These are phyloP conservation scores for Seriola quinqueradiata DNA, from an alignment of 2,113 vertebrate genomes.

Conservation along the genomic window DNA sequence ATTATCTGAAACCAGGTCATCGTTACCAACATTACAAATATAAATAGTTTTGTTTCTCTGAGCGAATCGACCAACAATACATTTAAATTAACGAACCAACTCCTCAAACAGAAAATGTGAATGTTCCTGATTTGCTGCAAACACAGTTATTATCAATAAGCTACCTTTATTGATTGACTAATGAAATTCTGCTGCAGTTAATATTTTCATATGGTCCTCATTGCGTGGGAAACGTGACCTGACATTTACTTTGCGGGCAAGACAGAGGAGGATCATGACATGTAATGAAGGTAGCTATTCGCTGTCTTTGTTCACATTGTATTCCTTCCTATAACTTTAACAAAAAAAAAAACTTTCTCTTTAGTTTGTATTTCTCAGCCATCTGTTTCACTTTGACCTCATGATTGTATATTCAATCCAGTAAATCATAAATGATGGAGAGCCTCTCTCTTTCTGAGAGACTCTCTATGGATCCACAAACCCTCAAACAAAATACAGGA, in stretches of 20 bases:
- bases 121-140: background rate
- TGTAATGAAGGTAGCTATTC: background rate
- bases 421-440: conserved; percentile 38
- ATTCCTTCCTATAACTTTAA: background rate
- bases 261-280: background rate
- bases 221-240: background rate
- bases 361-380: conserved; percentile 9
- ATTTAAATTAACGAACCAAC: background rate
- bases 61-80: no score
- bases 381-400: conserved; percentile 23
- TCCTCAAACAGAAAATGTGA: background rate
- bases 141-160: background rate
- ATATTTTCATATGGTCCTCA: background rate
- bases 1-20: no score
- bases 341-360: background rate
- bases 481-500: background rate
- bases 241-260: background rate
- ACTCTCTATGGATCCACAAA: conserved; percentile 1
- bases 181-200: background rate
- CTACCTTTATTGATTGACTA: background rate
- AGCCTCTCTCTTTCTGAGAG: background rate
- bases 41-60: no score
- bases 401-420: conserved; percentile 31
- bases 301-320: no score
- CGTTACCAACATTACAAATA: no score